These are phyloP conservation scores for Lochmaea crataegi DNA, from an alignment of 2,888 invertebrate species.

Conservation along the genomic window DNA sequence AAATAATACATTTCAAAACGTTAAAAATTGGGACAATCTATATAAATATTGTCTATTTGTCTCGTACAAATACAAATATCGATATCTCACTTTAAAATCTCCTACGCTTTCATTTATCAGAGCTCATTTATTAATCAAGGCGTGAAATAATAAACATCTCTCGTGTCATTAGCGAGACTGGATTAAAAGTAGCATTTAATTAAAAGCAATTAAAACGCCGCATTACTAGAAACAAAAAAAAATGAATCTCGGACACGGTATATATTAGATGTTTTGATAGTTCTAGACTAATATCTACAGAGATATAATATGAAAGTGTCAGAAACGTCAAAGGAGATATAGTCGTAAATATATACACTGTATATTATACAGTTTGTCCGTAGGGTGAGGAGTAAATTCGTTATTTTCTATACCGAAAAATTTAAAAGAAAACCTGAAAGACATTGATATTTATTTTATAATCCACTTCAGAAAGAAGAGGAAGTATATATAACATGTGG, in stretches of 20 bases:
- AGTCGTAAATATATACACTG: background rate
- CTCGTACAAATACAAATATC: background rate
- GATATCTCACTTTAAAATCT: slow-evolving; percentile 27
- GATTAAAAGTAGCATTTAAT: slow-evolving; percentile 38
- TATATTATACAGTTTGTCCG: too few species aligned
- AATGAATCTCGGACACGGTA: slow-evolving; percentile 7
- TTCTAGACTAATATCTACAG: background rate
- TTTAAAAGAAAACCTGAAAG: too few species aligned
- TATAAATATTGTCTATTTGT: too few species aligned
- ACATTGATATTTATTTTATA: too few species aligned
- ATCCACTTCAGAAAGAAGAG: too few species aligned
- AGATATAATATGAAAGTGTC: background rate
- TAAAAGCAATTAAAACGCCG: slow-evolving; percentile 43
- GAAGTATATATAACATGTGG: too few species aligned
- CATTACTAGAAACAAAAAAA: slow-evolving; percentile 2
- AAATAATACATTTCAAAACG: too few species aligned
- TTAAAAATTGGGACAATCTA: too few species aligned
- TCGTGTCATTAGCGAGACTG: slow-evolving; percentile 28
- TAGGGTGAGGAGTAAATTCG: too few species aligned
- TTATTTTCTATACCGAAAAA: too few species aligned
- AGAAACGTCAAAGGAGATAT: background rate
- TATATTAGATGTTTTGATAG: slow-evolving; percentile 17
- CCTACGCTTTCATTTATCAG: slow-evolving; percentile 31
- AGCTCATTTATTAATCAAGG: slow-evolving; percentile 32
- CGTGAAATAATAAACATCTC: slow-evolving; percentile 36